A percentile compares a stretch with the other conserved stretches of the same genome.
Evolutionary conservation across 2,113 vertebrate genomes (phyloP).

Genomic region (Mixornis gularis): DNA sequence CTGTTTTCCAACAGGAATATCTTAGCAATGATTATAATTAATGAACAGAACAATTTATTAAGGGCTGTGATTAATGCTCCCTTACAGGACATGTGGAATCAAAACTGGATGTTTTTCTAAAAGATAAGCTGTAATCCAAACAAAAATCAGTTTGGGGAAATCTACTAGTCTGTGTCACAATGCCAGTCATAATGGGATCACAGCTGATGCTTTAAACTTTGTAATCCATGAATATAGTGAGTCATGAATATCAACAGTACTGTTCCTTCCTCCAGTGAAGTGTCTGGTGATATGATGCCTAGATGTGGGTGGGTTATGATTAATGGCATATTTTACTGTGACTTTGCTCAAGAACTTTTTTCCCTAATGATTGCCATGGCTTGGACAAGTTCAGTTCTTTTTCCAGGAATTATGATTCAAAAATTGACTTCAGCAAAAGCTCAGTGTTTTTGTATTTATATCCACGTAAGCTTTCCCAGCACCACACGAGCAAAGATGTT

Average conservation of each 20-base stretch:
- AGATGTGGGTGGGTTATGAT: conserved; percentile 8
- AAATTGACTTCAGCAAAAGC: not conserved
- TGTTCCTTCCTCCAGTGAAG: conserved; percentile 33
- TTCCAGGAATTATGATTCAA: not conserved
- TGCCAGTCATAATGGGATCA: not conserved
- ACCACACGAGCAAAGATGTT: not conserved
- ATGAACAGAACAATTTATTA: not conserved
- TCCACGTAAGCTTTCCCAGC: not conserved
- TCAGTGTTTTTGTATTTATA: not conserved
- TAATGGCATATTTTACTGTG: not conserved
- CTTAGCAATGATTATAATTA: not conserved
- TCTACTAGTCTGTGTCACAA: not conserved
- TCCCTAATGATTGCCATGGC: not conserved
- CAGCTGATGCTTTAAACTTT: not conserved
- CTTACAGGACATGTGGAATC: not conserved
- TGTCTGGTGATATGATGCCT: not conserved
- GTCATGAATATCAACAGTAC: conserved; percentile 2
- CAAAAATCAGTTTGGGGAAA: not conserved
- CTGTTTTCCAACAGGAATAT: not conserved
- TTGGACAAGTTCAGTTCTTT: not conserved
- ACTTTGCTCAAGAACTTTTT: not conserved
- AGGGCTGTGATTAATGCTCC: not conserved
- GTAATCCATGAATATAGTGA: not conserved
- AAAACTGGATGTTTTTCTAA: conserved; percentile 34
- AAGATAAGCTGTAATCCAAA: conserved; percentile 42